Evolutionary conservation across 2,888 invertebrate species (phyloP).

Genomic region (Bombyx huttoni): DNA sequence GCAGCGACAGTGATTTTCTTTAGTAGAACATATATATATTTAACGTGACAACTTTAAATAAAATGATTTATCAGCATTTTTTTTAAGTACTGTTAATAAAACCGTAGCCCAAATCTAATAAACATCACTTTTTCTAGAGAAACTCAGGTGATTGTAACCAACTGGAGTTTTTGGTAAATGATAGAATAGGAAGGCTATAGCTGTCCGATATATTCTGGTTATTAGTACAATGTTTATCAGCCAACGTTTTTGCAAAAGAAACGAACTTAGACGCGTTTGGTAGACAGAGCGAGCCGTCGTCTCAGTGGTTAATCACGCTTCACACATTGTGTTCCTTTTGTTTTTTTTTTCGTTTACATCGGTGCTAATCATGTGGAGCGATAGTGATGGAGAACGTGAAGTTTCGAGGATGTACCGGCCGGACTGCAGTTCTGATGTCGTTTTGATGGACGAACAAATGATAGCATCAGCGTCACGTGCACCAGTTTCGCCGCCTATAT

Average conservation of each 20-base stretch:
- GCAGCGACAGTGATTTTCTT: too few relatives aligned
- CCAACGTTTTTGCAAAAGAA: background rate
- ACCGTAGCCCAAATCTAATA: too few relatives aligned
- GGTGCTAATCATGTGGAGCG: background rate
- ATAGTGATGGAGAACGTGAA: background rate
- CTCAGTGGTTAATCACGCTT: background rate
- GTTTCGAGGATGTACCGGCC: background rate
- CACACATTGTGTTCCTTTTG: background rate
- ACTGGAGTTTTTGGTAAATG: background rate
- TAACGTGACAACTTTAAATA: too few relatives aligned
- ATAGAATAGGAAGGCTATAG: background rate
- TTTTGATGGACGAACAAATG: background rate
- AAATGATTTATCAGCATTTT: too few relatives aligned
- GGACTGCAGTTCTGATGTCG: background rate
- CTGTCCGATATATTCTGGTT: background rate
- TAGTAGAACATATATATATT: too few relatives aligned
- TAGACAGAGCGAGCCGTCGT: background rate
- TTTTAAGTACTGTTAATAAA: too few relatives aligned
- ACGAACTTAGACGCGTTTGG: background rate
- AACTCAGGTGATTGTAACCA: background rate
- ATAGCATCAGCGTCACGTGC: background rate
- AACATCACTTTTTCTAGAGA: too few relatives aligned
- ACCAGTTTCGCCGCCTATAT: background rate
- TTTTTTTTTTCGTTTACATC: background rate
- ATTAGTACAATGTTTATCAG: background rate